Conservation (phyloP, 1,140 invertebrate species). For the Drosophila biarmipes region DNA sequence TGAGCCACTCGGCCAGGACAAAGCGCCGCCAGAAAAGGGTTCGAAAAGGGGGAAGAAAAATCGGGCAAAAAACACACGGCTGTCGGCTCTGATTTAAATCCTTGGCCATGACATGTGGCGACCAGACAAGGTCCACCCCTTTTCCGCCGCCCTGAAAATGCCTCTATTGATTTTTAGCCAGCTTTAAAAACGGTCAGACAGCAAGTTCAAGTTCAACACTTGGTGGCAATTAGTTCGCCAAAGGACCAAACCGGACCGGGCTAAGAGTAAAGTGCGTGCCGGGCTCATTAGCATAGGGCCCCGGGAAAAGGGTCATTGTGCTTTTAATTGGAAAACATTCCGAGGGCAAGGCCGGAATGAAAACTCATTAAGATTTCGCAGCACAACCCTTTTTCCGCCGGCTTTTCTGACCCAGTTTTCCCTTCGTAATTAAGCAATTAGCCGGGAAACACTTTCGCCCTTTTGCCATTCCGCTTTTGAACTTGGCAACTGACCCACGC, state of each 20-base stretch:
- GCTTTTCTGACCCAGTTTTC: conserved; percentile 68
- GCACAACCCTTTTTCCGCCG: conserved; percentile 47
- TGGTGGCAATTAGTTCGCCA: conserved; percentile 79
- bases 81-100: conserved; percentile 79
- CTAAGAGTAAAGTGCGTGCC: conserved; percentile 50
- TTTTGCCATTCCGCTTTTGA: conserved; percentile 7
- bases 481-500: conserved; percentile 67
- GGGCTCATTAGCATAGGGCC: conserved; percentile 52
- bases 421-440: conserved; percentile 77
- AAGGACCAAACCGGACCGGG: conserved; percentile 6
- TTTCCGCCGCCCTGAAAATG: conserved; percentile 19
- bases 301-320: conserved; percentile 70
- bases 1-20: conserved; percentile 56
- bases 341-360: conserved; percentile 27
- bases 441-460: conserved; percentile 69
- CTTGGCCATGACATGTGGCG: conserved; percentile 74
- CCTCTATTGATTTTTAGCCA: conserved; percentile 8
- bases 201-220: conserved; percentile 82
- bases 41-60: conserved; percentile 45
- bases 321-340: conserved; percentile 73
- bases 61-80: conserved; percentile 42
- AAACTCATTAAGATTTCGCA: conserved; percentile 76
- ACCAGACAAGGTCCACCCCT: conserved; percentile 49
- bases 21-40: conserved; percentile 50
- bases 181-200: conserved; percentile 50